These are phyloP conservation scores for Apostichopus japonicus DNA, from an alignment of 35 echinoderm and acorn worm genomes.

Conservation along the genomic window DNA sequence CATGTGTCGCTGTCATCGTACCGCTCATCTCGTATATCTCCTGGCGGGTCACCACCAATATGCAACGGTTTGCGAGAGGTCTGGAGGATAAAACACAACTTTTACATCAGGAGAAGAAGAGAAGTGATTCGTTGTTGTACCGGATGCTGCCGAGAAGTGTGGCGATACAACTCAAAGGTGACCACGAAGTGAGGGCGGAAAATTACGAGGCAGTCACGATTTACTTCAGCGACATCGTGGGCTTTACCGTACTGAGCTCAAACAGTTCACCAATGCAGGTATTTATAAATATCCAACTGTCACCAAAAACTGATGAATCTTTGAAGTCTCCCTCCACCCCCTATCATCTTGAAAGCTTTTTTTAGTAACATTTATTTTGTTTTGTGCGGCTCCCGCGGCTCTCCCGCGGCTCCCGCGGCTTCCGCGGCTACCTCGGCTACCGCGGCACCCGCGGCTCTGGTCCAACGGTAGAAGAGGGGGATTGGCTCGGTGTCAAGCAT, in stretches of 20 bases:
- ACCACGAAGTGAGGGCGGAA: conserved; percentile 71
- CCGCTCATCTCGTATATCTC: conserved; percentile 60
- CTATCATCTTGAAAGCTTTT: no score
- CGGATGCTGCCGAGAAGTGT: conserved; percentile 81
- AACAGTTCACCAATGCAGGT: conserved; percentile 79
- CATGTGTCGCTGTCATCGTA: conserved; percentile 50
- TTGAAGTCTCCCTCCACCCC: no score
- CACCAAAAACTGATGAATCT: no score
- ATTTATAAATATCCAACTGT: neutral
- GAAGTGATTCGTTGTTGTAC: conserved; percentile 84
- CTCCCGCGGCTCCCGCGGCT: no score
- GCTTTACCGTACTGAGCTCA: conserved; percentile 72
- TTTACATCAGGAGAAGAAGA: conserved; percentile 73
- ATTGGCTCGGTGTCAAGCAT: no score
- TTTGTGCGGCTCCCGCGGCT: no score
- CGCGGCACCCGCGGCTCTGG: no score
- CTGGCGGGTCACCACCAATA: conserved; percentile 47
- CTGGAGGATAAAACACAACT: conserved; percentile 68
- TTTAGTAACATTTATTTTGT: no score
- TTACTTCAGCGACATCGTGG: conserved; percentile 87
- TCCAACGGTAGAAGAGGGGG: no score
- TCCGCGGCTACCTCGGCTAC: no score
- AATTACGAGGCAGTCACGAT: conserved; percentile 72
- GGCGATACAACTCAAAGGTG: conserved; percentile 73
- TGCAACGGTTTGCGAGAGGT: conserved; percentile 70